Percentiles rank a stretch among this genome's conserved stretches.
Evolutionary conservation across 2,113 vertebrate species (phyloP).

Genomic region (Hemiscyllium ocellatum): DNA sequence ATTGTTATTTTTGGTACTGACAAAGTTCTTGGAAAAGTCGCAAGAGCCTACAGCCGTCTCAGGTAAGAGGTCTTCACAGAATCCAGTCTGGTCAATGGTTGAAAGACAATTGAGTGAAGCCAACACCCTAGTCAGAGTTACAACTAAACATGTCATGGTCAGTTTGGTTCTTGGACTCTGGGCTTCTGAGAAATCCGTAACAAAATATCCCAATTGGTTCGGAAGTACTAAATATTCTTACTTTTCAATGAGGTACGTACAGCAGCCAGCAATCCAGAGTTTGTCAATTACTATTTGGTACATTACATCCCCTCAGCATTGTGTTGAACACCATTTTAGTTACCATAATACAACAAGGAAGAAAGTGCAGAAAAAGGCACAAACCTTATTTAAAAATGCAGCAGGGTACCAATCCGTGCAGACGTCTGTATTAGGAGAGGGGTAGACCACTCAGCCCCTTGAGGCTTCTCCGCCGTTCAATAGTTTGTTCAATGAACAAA

Average conservation of each 20-base stretch:
- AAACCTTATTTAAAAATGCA: background rate
- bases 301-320: background rate
- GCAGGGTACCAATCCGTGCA: background rate
- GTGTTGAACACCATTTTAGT: background rate
- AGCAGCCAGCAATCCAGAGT: background rate
- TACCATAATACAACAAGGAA: background rate
- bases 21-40: constrained; percentile 84
- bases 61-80: constrained; percentile 49
- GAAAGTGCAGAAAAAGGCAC: background rate
- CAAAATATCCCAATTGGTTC: background rate
- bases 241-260: background rate
- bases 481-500: too few relatives aligned
- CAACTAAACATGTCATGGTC: background rate
- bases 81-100: background rate
- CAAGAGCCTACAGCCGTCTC: constrained; percentile 80
- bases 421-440: background rate
- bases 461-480: too few relatives aligned
- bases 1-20: constrained; percentile 91
- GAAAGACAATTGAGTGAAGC: background rate
- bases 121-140: background rate
- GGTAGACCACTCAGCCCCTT: too few relatives aligned
- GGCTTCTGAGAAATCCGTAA: background rate
- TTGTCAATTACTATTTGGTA: background rate
- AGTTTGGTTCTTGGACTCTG: background rate
- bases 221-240: background rate